Percentiles rank a stretch among this genome's conserved stretches.
These are phyloP conservation scores for Hyposoter didymator DNA, from an alignment of 2,888 invertebrate genomes.

Conservation along the genomic window DNA sequence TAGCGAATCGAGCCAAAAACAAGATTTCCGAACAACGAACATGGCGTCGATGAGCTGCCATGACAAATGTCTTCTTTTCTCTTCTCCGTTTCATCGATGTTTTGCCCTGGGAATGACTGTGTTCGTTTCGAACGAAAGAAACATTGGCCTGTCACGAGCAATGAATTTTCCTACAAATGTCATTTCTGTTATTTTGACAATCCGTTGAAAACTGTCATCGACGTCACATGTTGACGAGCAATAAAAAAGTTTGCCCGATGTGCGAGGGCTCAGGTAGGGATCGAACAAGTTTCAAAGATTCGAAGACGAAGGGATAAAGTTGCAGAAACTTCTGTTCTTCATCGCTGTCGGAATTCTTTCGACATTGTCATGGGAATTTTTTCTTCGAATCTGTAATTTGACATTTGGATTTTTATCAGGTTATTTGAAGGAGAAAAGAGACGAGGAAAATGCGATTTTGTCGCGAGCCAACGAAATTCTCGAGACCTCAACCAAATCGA, in stretches of 20 bases:
- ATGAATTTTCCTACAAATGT: not conserved
- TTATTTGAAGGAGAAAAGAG: constrained; percentile 33
- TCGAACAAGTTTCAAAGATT: not conserved
- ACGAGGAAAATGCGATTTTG: constrained; percentile 5
- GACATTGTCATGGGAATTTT: not conserved
- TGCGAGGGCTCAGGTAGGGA: constrained; percentile 54
- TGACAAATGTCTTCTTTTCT: not conserved
- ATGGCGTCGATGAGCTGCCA: too few species aligned
- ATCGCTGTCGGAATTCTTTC: not conserved
- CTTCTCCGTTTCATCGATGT: not conserved
- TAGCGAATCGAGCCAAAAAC: too few species aligned
- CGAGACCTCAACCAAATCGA: not conserved
- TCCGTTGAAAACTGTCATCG: not conserved
- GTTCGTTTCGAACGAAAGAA: constrained; percentile 1
- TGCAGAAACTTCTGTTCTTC: not conserved
- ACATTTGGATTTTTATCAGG: constrained; percentile 37
- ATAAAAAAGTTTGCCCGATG: constrained; percentile 50
- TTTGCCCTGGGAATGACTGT: not conserved
- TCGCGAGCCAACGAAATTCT: constrained; percentile 7
- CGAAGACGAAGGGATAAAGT: not conserved
- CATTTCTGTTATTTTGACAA: not conserved
- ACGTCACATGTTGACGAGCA: constrained; percentile 29
- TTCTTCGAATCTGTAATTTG: not conserved
- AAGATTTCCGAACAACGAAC: too few species aligned
- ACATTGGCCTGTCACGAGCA: constrained; percentile 1